Percentiles rank a stretch among this genome's conserved stretches.
Conservation (phyloP, 2,797 vertebrate species). For the Tympanoctomys barrerae region DNA sequence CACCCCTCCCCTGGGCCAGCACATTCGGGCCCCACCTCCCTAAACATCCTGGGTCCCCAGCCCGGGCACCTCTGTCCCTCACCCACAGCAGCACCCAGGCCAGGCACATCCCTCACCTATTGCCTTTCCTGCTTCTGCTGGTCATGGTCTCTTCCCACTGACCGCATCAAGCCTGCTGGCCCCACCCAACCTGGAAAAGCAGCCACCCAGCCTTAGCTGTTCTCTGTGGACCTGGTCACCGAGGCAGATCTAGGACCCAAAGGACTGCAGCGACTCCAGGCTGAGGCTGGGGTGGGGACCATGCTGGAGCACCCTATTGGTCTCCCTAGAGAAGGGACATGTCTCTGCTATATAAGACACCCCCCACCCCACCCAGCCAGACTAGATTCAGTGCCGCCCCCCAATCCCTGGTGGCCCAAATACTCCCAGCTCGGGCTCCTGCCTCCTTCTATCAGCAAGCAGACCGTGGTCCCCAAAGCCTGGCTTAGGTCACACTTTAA, state of each 20-base stretch:
- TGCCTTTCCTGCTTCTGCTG: neutral
- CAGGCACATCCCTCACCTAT: neutral
- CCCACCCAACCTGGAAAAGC: neutral
- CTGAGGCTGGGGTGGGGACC: neutral
- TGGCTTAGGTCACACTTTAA: neutral
- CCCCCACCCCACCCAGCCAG: neutral
- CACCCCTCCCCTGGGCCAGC: neutral
- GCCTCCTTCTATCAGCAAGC: neutral
- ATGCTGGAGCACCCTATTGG: neutral
- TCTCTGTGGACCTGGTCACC: neutral
- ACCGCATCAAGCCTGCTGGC: neutral
- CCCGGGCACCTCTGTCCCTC: neutral
- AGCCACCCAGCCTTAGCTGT: neutral
- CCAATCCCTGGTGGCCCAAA: too few species aligned
- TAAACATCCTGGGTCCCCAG: neutral
- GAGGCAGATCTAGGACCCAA: neutral
- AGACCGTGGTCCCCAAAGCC: neutral
- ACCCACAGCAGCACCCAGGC: neutral
- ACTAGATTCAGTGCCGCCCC: neutral
- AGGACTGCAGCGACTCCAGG: neutral
- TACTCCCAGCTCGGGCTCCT: neutral
- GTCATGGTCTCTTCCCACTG: neutral
- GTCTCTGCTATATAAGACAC: neutral
- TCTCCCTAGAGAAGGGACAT: neutral
- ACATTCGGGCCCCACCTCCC: neutral